phyloP scores from a whole-genome alignment of 30 jellyfish, hydroid and myxozoan species.

The Aurelia coerulea region DNA sequence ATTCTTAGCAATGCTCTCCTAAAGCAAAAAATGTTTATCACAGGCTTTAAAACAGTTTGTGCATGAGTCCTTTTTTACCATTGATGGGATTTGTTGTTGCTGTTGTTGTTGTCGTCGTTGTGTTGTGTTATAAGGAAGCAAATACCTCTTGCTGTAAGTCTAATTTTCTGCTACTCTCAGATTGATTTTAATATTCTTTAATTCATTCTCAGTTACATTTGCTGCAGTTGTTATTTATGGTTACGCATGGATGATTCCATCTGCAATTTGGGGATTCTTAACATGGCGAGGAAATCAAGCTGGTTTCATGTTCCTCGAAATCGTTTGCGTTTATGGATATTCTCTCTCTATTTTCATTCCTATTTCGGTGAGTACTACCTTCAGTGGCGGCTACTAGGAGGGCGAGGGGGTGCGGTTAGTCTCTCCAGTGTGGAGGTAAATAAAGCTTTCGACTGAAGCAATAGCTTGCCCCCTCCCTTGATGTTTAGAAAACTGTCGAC shows the following conservation, averaged over 20 bases:
- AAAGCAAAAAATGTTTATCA: too few species aligned
- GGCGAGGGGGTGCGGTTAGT: background rate
- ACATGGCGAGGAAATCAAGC: slow-evolving; percentile 96
- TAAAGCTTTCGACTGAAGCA: too few species aligned
- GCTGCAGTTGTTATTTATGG: slow-evolving; percentile 91
- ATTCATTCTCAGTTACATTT: slow-evolving; percentile 69
- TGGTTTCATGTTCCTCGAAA: slow-evolving; percentile 90
- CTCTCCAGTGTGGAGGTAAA: too few species aligned
- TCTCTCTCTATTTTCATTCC: slow-evolving; percentile 91
- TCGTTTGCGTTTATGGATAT: slow-evolving; percentile 94
- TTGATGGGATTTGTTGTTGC: too few species aligned
- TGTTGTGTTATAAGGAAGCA: background rate
- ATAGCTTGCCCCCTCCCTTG: too few species aligned
- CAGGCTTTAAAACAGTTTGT: too few species aligned
- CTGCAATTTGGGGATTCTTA: slow-evolving; percentile 88
- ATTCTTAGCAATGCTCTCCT: too few species aligned
- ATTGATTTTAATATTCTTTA: background rate
- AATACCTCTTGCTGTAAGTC: background rate
- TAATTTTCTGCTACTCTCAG: background rate
- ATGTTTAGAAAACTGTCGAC: too few species aligned
- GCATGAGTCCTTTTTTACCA: too few species aligned
- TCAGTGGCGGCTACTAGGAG: background rate
- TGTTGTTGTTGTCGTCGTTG: too few species aligned
- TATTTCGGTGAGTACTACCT: slow-evolving; percentile 73
- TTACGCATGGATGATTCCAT: slow-evolving; percentile 92